Percentiles rank a stretch among this genome's conserved stretches.
Conservation (phyloP, 1,140 invertebrate genomes). For the Psix sp. region DNA sequence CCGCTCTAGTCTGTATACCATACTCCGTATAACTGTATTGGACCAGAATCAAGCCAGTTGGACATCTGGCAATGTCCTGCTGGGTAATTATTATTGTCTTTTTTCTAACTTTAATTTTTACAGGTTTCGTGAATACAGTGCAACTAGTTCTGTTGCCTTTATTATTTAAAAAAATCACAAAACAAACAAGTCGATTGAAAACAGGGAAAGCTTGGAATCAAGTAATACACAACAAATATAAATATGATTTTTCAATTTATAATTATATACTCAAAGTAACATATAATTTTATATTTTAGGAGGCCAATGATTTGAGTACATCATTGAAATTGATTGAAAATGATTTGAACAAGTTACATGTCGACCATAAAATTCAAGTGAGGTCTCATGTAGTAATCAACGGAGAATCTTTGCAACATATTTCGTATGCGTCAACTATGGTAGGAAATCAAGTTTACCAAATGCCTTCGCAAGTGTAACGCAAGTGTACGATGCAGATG, state of each 20-base stretch:
- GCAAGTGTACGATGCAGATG: conserved; percentile 7
- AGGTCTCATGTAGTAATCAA: no score
- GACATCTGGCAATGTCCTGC: no score
- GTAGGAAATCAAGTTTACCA: conserved; percentile 15
- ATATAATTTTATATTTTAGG: not conserved
- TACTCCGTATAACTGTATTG: no score
- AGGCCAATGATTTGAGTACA: conserved; percentile 2
- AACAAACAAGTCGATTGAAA: conserved; percentile 8
- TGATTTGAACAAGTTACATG: not conserved
- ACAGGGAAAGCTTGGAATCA: conserved; percentile 16
- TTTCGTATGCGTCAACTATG: conserved; percentile 4
- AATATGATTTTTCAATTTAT: no score
- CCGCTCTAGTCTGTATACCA: no score
- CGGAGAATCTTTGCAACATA: no score
- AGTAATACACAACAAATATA: not conserved
- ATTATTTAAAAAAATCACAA: conserved; percentile 20
- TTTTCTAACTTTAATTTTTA: no score
- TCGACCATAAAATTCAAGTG: no score
- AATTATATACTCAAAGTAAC: no score
- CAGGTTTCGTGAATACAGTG: no score
- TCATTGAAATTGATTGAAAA: not conserved
- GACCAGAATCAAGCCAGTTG: no score
- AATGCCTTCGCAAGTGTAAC: not conserved
- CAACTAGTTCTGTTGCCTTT: conserved; percentile 4
- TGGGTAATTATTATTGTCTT: no score